Conservation (phyloP, 2,113 vertebrate species). For the Suricata suricatta region DNA sequence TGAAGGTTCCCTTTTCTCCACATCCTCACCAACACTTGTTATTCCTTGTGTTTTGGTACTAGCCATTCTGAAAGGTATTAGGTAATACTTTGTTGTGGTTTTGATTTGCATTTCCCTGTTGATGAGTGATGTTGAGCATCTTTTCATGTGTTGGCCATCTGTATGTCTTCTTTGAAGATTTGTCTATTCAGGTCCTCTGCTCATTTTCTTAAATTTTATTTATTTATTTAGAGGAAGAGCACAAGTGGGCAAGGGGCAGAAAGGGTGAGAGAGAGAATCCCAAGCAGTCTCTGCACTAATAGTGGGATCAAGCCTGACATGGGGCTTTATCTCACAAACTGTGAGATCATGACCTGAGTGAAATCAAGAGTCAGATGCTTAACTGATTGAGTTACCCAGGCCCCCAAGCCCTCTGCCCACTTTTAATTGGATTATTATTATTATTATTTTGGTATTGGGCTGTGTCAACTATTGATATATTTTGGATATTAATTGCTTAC, state of each 20-base stretch:
- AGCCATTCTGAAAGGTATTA: background rate
- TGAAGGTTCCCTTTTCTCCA: background rate
- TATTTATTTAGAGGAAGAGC: no score
- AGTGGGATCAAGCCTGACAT: no score
- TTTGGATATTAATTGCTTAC: background rate
- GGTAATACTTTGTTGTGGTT: background rate
- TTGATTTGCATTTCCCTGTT: background rate
- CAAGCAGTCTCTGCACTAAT: no score
- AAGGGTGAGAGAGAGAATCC: no score
- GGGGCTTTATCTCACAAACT: no score
- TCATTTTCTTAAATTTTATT: background rate
- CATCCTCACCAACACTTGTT: background rate
- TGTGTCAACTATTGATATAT: background rate
- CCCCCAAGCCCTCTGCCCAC: background rate
- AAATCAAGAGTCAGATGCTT: no score
- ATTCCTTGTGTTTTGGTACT: background rate
- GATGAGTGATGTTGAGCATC: background rate
- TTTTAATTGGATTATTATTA: background rate
- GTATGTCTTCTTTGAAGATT: background rate
- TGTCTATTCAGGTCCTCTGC: background rate
- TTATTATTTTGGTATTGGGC: background rate
- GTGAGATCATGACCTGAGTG: no score
- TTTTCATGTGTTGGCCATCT: background rate
- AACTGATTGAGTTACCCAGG: no score
- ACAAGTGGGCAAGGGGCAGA: no score